These are phyloP conservation scores for Dicycla oo DNA, from an alignment of 2,888 invertebrate genomes.

Conservation along the genomic window DNA sequence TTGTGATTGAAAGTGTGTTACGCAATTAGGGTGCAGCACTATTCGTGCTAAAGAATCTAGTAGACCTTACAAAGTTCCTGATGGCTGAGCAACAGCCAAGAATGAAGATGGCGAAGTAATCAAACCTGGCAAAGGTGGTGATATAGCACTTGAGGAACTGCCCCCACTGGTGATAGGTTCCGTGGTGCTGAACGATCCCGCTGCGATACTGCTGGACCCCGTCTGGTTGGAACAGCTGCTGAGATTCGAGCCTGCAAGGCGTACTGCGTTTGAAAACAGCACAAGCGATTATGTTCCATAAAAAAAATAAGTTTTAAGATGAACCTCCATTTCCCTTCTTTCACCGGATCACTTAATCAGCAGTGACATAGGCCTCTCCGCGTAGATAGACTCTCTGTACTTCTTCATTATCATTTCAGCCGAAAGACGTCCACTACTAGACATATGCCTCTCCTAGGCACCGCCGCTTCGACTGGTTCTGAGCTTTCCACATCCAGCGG, in stretches of 20 bases:
- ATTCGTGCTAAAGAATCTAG: background rate
- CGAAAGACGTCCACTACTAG: too few relatives aligned
- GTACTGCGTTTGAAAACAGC: conserved; percentile 46
- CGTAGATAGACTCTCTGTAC: background rate
- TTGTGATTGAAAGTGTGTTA: background rate
- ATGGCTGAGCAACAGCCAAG: background rate
- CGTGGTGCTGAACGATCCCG: conserved; percentile 87
- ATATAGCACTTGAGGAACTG: conserved; percentile 88
- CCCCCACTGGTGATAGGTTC: conserved; percentile 88
- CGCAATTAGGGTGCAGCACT: too few relatives aligned
- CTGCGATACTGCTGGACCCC: conserved; percentile 87
- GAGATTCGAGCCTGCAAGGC: conserved; percentile 85
- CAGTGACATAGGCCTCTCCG: background rate
- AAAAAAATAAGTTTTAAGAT: background rate
- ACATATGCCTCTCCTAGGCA: too few relatives aligned
- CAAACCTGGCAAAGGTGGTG: conserved; percentile 87
- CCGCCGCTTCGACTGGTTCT: too few relatives aligned
- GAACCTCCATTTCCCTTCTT: background rate
- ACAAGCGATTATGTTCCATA: conserved; percentile 21
- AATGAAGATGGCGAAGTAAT: background rate
- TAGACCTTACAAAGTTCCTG: background rate
- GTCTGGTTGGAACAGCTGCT: conserved; percentile 90
- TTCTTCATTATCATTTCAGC: background rate
- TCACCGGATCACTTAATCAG: background rate
- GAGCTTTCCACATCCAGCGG: too few relatives aligned